A percentile compares a stretch with the other conserved stretches of the same genome.
These are phyloP conservation scores for Macropus fuliginosus DNA, from an alignment of 2,797 vertebrate species.

Conservation along the genomic window DNA sequence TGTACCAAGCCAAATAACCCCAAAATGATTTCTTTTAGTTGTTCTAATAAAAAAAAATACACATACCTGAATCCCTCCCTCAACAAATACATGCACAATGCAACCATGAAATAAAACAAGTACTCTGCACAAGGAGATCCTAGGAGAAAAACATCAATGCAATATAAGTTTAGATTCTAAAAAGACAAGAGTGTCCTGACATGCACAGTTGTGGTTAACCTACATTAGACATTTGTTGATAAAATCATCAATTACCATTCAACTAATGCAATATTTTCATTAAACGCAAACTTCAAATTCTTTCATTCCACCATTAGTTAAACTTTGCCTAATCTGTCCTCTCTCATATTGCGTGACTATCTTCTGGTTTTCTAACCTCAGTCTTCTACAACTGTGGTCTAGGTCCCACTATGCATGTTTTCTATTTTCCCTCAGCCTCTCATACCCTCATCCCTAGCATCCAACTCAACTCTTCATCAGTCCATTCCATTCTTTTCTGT, in stretches of 20 bases:
- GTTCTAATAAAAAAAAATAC: conserved; percentile 44
- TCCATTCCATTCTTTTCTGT: neutral
- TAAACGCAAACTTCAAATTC: conserved; percentile 56
- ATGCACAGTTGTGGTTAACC: conserved; percentile 30
- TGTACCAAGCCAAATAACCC: conserved; percentile 52
- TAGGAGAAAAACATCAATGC: conserved; percentile 47
- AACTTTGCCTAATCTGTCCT: neutral
- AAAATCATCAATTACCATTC: conserved; percentile 43
- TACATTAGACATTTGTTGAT: neutral
- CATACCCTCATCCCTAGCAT: neutral
- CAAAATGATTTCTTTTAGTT: conserved; percentile 59
- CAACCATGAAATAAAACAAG: neutral
- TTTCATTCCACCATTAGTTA: neutral
- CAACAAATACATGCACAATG: neutral
- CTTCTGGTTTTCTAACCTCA: neutral
- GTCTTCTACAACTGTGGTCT: neutral
- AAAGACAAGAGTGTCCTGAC: neutral
- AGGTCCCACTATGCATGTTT: neutral
- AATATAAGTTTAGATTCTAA: conserved; percentile 46
- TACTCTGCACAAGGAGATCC: neutral
- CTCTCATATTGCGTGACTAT: neutral
- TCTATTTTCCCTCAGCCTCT: neutral
- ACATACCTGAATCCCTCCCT: neutral
- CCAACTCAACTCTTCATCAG: neutral
- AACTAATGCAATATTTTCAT: conserved; percentile 35